Base-by-base conservation (phyloP, 2,888 invertebrate species). In the Neuroscelio doddi region DNA sequence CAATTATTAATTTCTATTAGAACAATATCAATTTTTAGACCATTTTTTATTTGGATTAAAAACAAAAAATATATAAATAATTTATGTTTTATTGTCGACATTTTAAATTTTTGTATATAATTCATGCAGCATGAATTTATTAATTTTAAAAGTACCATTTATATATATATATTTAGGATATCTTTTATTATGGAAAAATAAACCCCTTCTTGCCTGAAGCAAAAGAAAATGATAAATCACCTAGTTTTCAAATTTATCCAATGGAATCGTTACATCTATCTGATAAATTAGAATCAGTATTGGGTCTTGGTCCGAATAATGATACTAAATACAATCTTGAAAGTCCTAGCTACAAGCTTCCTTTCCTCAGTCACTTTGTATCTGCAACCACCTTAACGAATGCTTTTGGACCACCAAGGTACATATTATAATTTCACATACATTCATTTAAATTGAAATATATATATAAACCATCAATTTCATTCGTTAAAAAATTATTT, bases 201-300 rank as follows among this genome's bases (percentile, higher is more conserved):
- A 79, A 80, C 69, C 79, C 80, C 10, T 39, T 64, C 26, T 42
- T 80, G 26, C 78, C 81, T 9, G 76, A 80, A 65, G 63, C 69
- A n/a, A 45, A 36, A 1, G 21, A 9, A 12, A 38, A 39, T 26
- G 57, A 53, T 8, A 70, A 65, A 8, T 65, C 76, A 8, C 74
- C 77, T 1, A 71, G 70, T 4, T 80, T 80, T 66, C 78, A 80
- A 70, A 63, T 74, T 12, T 83, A 81, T 68, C 81, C 84, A 0
- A 53, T 75, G 38, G 81, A 82, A 63, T 71, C 75, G 1, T 78
- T 81, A 15, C 17, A 68, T 9, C 53, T 79, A n/a, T 76, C 84
- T 0, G 71, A 73, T 1, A 76, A 75, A 68, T 81, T 84, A 50
- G 76, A 81, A 51, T 50, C 71, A 3, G 63, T 74, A 36, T 62